These are phyloP conservation scores for Tetranychus piercei DNA, from an alignment of 2,888 invertebrate species.

Conservation along the genomic window DNA sequence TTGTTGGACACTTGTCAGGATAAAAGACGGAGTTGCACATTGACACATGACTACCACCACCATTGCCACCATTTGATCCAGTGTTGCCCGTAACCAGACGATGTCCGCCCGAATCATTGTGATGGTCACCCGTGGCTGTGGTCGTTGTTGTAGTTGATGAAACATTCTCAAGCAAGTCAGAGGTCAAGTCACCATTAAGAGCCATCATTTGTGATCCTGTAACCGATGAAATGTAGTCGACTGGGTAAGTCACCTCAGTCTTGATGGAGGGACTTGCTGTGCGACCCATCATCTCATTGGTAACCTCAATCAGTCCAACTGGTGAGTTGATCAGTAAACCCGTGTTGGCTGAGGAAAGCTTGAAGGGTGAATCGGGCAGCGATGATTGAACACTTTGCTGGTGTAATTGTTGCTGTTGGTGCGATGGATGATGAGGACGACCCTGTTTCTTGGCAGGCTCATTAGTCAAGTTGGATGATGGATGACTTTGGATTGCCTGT, in stretches of 20 bases:
- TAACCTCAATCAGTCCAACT: not conserved
- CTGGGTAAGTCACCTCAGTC: not conserved
- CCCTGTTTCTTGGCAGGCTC: not conserved
- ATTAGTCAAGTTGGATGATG: not conserved
- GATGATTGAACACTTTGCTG: not conserved
- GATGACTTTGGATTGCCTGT: not conserved
- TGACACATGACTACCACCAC: not conserved
- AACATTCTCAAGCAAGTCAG: not conserved
- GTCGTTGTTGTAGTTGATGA: no score
- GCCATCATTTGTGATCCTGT: not conserved
- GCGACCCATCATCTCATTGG: not conserved
- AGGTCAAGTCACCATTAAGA: not conserved
- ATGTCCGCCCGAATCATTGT: no score
- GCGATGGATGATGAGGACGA: not conserved
- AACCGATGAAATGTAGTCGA: not conserved
- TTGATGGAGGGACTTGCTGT: not conserved
- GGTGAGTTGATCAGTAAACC: not conserved
- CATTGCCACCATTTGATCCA: not conserved
- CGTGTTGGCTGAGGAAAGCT: not conserved
- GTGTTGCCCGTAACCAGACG: not conserved
- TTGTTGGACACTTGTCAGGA: not conserved
- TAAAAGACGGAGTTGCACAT: not conserved
- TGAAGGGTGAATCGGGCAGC: not conserved
- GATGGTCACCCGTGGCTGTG: no score
- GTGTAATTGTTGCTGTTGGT: not conserved